Conservation (phyloP, 2,888 invertebrate species). For the Zhengitettix transpicula region DNA sequence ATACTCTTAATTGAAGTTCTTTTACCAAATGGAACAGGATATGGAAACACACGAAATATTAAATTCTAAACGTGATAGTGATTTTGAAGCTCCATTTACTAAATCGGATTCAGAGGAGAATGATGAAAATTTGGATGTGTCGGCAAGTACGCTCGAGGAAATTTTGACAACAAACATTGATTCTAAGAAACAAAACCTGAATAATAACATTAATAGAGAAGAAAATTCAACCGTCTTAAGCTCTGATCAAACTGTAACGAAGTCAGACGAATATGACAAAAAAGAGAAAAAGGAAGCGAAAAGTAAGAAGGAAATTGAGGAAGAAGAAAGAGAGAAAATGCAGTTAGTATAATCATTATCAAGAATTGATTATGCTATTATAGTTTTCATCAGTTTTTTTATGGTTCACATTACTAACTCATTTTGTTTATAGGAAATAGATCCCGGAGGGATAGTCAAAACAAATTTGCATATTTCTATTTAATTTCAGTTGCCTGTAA, state of each 20-base stretch:
- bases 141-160: slow-evolving; percentile 10
- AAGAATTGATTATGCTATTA: neutral
- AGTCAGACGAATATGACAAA: slow-evolving; percentile 29
- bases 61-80: slow-evolving; percentile 4
- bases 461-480: too few species aligned
- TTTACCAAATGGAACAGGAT: neutral
- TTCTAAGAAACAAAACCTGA: neutral
- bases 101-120: slow-evolving; percentile 10
- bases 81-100: slow-evolving; percentile 1
- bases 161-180: slow-evolving; percentile 6
- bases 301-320: slow-evolving; percentile 71
- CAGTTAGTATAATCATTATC: slow-evolving; percentile 45
- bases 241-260: neutral
- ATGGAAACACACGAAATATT: neutral
- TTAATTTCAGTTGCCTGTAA: too few species aligned
- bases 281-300: slow-evolving; percentile 35
- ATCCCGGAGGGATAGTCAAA: neutral
- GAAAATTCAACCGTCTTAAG: neutral
- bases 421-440: neutral
- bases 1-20: too few species aligned
- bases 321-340: slow-evolving; percentile 92
- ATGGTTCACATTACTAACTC: neutral
- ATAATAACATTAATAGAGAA: neutral
- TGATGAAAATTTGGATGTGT: slow-evolving; percentile 5
- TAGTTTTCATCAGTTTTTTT: too few species aligned